Evolutionary conservation across 2,888 invertebrate species (phyloP), one percentile per base, ranked within the genome.

Genomic region (Eustalomyia histrio): DNA sequence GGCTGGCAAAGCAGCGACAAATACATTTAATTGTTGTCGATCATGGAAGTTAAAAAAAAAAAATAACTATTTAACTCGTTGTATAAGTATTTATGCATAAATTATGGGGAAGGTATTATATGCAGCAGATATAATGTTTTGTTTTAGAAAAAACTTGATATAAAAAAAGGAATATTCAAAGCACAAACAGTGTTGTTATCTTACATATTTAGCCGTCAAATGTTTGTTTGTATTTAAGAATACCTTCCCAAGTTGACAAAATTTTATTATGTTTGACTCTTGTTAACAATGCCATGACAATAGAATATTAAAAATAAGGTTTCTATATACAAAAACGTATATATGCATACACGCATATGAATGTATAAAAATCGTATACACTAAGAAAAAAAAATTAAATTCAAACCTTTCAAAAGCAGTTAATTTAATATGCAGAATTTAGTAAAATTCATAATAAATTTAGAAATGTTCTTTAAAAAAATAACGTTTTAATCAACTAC

Each of bases 21-120:
- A 74, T 81, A 76, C 67, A 79, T 83, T 87, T 88, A 87, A 88
- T 88, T 88, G 85, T 84, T 84, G 83, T 84, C 84, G 85, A 86
- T 85, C 88, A 87, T 87, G 87, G 84, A 85, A 87, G n/a, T n/a
- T n/a, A n/a, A n/a, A n/a, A 65, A 74, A 73, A 75, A 82, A 82
- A 75, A 78, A 83, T 76, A 29, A 53, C 67, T 63, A 76, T 76
- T 73, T 64, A 73, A 76, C 58, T 76, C 43, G n/a, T 58, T 60
- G 21, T 52, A 43, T 17, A 12, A 10, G 60, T 52, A 12, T 33
- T 24, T 39, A 17, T 21, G 57, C 17, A 33, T 35, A 12, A 43
- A 10, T 64, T 18, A 35, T 39, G 10, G 17, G 6, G 60, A 33
- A 17, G 16, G 35, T 17, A 43, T n/a, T 4, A 4, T 21, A 21